phyloP scores from a whole-genome alignment of 2,113 vertebrate species.

The Zeus faber region DNA sequence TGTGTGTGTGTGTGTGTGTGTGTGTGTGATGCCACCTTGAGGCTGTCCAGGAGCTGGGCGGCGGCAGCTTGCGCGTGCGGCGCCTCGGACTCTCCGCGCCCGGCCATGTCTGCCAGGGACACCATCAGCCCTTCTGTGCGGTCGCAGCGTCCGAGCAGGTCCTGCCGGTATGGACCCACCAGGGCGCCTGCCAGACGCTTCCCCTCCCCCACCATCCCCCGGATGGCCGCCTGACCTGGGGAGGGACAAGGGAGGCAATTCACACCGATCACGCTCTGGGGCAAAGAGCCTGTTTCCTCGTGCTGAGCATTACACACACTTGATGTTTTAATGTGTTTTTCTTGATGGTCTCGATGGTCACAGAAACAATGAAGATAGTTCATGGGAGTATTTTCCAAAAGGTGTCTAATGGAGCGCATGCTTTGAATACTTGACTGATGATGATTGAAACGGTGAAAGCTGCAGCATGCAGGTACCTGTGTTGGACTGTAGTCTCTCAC shows the following conservation, averaged over 20 bases:
- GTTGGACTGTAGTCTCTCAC: constrained; percentile 60
- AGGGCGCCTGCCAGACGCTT: constrained; percentile 89
- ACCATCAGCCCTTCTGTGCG: constrained; percentile 87
- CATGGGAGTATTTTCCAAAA: no score
- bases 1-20: no score
- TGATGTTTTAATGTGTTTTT: no score
- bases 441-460: no score
- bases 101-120: constrained; percentile 87
- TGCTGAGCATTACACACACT: neutral
- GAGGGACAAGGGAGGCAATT: constrained; percentile 7
- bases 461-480: constrained; percentile 55
- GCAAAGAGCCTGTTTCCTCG: neutral
- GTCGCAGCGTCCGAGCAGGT: constrained; percentile 90
- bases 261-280: neutral
- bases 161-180: constrained; percentile 91
- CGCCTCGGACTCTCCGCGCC: constrained; percentile 88
- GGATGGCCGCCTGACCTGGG: constrained; percentile 93
- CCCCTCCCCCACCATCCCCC: constrained; percentile 94
- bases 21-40: constrained; percentile 80
- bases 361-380: no score
- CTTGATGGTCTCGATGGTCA: no score
- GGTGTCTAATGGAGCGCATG: no score
- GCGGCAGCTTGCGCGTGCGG: constrained; percentile 87
- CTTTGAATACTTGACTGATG: no score
- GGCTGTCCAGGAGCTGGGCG: constrained; percentile 88